phyloP scores from a whole-genome alignment of 2,888 invertebrate genomes.

The Pollenia angustigena region DNA sequence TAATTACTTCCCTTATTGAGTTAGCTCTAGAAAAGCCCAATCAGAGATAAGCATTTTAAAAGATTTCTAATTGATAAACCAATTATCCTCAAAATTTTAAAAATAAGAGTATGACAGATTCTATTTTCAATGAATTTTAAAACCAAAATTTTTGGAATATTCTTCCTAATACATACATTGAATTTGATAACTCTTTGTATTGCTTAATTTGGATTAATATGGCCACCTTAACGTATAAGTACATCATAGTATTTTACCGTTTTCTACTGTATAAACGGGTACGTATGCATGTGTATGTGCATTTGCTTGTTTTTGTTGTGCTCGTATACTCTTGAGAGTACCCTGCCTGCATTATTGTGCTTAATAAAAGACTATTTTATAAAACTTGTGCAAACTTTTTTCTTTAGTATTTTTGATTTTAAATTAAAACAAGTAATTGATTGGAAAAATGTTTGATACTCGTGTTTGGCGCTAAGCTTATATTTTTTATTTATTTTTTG shows the following conservation, averaged over 20 bases:
- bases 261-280: background rate
- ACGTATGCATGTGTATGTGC: background rate
- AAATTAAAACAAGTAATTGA: conserved; percentile 50
- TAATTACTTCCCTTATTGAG: too few species aligned
- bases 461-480: background rate
- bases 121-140: too few species aligned
- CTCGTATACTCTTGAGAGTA: conserved; percentile 46
- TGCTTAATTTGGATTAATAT: too few species aligned
- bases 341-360: conserved; percentile 36
- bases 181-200: too few species aligned
- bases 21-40: too few species aligned
- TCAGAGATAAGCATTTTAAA: too few species aligned
- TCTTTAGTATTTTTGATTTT: conserved; percentile 12
- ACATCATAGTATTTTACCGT: conserved; percentile 19
- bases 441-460: conserved; percentile 58
- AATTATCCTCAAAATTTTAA: too few species aligned
- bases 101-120: too few species aligned
- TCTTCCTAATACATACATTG: too few species aligned
- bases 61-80: too few species aligned
- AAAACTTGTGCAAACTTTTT: conserved; percentile 27
- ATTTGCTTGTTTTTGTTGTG: conserved; percentile 1
- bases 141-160: too few species aligned
- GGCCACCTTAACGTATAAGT: conserved; percentile 16
- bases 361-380: conserved; percentile 15
- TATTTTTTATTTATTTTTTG: background rate